A percentile compares a stretch with the other conserved stretches of the same genome.
phyloP scores from a whole-genome alignment of 2,797 vertebrate species.

The Liasis olivaceus region DNA sequence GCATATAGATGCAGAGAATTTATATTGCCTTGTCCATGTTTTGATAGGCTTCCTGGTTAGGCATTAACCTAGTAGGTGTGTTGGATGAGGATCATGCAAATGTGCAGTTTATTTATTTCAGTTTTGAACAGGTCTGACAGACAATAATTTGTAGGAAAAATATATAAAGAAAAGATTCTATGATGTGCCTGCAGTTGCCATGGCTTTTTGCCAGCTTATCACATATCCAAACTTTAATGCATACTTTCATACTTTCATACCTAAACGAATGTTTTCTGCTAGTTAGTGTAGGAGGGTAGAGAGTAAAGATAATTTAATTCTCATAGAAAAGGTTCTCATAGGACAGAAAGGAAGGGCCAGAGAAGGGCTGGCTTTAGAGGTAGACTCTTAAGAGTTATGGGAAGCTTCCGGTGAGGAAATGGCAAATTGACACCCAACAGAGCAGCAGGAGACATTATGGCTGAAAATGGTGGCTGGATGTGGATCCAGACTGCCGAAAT shows the following conservation, averaged over 20 bases:
- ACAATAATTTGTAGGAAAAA: neutral
- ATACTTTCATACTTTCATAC: neutral
- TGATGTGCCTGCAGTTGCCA: neutral
- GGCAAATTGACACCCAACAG: no score
- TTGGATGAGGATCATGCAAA: conserved; percentile 6
- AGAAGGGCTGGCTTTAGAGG: neutral
- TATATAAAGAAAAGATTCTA: neutral
- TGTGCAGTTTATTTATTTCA: conserved; percentile 36
- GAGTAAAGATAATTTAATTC: neutral
- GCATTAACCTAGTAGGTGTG: conserved; percentile 16
- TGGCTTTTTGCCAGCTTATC: neutral
- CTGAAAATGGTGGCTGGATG: no score
- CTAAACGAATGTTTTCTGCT: neutral
- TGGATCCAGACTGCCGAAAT: no score
- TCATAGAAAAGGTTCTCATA: neutral
- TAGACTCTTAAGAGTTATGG: no score
- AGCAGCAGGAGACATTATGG: no score
- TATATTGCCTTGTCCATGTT: conserved; percentile 36
- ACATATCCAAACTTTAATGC: neutral
- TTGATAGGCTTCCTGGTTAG: conserved; percentile 27
- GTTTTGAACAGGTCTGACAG: neutral
- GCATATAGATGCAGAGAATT: neutral
- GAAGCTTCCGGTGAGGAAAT: no score
- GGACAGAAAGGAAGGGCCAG: neutral
- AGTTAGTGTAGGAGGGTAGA: neutral